Conservation (phyloP, 1,140 invertebrate species). For the Nebria ingens region DNA sequence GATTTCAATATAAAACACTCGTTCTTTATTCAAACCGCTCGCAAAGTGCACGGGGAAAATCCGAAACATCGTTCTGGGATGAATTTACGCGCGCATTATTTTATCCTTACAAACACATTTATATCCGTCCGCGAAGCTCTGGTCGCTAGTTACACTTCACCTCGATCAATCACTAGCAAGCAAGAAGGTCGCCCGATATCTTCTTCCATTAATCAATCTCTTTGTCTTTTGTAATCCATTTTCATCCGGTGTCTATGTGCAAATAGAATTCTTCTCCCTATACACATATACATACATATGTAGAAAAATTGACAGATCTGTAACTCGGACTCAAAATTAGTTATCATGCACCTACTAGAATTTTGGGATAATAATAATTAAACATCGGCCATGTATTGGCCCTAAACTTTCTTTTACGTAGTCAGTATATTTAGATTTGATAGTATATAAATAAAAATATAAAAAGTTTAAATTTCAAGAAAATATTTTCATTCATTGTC, state of each 20-base stretch:
- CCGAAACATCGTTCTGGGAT: neutral
- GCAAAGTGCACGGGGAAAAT: neutral
- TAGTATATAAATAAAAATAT: neutral
- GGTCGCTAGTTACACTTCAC: neutral
- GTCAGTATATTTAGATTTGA: neutral
- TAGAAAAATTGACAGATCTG: neutral
- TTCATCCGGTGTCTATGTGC: conserved; percentile 1
- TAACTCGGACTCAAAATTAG: too few relatives aligned
- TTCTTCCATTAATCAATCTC: conserved; percentile 5
- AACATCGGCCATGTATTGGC: neutral
- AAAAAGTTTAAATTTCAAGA: neutral
- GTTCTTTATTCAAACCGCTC: neutral
- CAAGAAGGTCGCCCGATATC: conserved; percentile 1
- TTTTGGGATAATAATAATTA: too few relatives aligned
- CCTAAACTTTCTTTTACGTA: neutral
- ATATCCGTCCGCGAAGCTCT: neutral
- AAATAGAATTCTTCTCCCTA: neutral
- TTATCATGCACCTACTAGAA: too few relatives aligned
- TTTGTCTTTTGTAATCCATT: conserved; percentile 9
- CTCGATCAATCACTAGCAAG: neutral
- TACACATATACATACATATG: neutral
- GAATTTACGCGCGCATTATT: neutral
- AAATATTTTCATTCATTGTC: conserved; percentile 1
- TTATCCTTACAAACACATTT: neutral
- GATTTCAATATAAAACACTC: neutral